Conservation (phyloP, 2,797 vertebrate species). For the Chrysocyon brachyurus region DNA sequence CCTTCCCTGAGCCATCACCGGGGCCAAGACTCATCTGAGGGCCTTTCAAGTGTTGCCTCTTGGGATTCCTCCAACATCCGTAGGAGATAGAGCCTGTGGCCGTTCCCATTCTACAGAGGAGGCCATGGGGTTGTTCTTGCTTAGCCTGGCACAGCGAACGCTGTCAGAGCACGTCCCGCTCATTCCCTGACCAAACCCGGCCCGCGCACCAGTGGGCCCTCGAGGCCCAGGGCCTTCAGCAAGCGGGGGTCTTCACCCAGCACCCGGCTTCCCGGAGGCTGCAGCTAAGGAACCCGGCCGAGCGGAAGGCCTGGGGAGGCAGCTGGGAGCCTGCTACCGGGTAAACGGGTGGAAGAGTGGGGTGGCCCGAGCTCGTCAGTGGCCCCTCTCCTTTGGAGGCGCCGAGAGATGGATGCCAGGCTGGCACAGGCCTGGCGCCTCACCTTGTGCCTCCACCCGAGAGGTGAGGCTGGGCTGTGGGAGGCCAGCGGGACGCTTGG, state of each 20-base stretch:
- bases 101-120: background rate
- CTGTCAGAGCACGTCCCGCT: fast-evolving
- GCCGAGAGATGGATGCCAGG: fast-evolving
- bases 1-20: background rate
- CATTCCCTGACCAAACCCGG: background rate
- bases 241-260: background rate
- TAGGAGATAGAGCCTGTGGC: background rate
- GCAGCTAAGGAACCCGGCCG: background rate
- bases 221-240: fast-evolving
- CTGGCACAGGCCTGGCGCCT: no score
- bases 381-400: background rate
- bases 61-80: background rate
- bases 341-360: background rate
- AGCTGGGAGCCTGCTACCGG: background rate
- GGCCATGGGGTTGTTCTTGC: background rate
- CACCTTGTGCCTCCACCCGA: background rate
- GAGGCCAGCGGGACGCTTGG: background rate
- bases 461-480: slow-evolving; percentile 1
- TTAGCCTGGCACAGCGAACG: fast-evolving
- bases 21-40: background rate
- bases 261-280: background rate
- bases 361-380: background rate
- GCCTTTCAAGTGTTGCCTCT: fast-evolving
- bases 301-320: background rate
- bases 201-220: background rate